Base-by-base conservation (phyloP, 1,140 invertebrate genomes). In the Pseudomyrmex sp. region DNA sequence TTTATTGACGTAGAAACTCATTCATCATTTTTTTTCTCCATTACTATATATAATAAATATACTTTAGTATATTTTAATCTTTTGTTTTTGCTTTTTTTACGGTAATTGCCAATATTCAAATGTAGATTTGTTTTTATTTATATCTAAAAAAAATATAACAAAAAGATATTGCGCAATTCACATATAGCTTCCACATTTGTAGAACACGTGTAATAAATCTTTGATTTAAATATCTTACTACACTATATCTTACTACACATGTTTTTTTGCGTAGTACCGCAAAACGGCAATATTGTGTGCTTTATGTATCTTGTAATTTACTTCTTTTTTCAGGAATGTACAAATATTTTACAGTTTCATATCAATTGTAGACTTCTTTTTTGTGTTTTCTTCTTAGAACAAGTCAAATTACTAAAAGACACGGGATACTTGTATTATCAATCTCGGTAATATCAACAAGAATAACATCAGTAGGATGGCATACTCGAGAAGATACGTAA, bases 61-160 rank as follows among this genome's bases (percentile, higher is more conserved):
- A 35, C 35, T 35, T 35, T 35, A 35, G 5, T 35, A 35, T 35
- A 35, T 35, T 35, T 35, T 35, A 35, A 4, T 1, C 0, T 35
- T 7, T 35, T 70, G 58, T 35, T 80, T 48, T 80, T 80, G n/a
- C 26, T 50, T 59, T n/a, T 79, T 15, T 58, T 20, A 13, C 66
- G 59, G 65, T 66, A 70, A 72, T 70, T 56, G 12, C 70, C 10
- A 48, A 70, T 61, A 48, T 59, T n/a, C 7, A 48, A 20, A 26
- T 59, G 44, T 79, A 79, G 44, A 80, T 70, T 72, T 80, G 26
- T 18, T 9, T 12, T 79, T 69, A 59, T 23, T 3, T 59, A 59
- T 72, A 20, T 35, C 12, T 72, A 70, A 56, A 72, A 61, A 72
- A 80, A 80, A 80, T 80, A 80, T 61, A 44, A 72, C 15, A 26